Evolutionary conservation across 2,113 vertebrate species (phyloP), one percentile per base, ranked within the genome.

Genomic region (Onychostoma macrolepis): DNA sequence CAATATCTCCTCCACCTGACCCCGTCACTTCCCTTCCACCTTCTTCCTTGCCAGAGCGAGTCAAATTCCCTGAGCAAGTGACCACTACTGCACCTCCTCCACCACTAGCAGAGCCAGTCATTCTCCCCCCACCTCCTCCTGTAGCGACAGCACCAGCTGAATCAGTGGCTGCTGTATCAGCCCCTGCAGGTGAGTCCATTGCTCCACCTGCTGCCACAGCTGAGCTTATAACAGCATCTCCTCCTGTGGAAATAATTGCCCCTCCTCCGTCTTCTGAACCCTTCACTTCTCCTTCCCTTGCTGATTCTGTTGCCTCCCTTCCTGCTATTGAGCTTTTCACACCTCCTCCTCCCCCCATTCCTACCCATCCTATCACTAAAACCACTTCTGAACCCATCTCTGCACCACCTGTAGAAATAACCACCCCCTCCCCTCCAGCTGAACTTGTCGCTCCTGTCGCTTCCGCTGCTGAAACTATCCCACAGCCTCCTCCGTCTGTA

Each of bases 391-490:
- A 94, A 43, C 50, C 88, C 76, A 83, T 85, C 30, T 75, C 67
- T 69, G 63, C 88, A 90, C 65, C 88, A 87, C 38, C 56, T 77
- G 72, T 77, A 24, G 41, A 67, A 83, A 58, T 84, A 83, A 63
- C 58, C 28, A 11, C 56, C 38, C 83, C 91, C 88, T 63, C 67
- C 26, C 61, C 83, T 43, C 86, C 90, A 84, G 91, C 86, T 94
- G 92, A 94, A 91, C 89, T 90, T 86, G 75, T 91, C 91, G 65
- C 90, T 90, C 89, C 91, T 93, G 88, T 90, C 87, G 92, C 92
- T 92, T 90, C 88, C 76, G 61, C 71, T 74, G 85, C 88, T 33
- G 88, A 91, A 67, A 86, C 92, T 85, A 83, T 83, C 53, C 48
- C 87, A 26, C 80, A 45, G n/a, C 58, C 84, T 79, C 74, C 67